A percentile compares a stretch with the other conserved stretches of the same genome.
Evolutionary conservation across 2,113 vertebrate species (phyloP).

Genomic region (Zonotrichia leucophrys): DNA sequence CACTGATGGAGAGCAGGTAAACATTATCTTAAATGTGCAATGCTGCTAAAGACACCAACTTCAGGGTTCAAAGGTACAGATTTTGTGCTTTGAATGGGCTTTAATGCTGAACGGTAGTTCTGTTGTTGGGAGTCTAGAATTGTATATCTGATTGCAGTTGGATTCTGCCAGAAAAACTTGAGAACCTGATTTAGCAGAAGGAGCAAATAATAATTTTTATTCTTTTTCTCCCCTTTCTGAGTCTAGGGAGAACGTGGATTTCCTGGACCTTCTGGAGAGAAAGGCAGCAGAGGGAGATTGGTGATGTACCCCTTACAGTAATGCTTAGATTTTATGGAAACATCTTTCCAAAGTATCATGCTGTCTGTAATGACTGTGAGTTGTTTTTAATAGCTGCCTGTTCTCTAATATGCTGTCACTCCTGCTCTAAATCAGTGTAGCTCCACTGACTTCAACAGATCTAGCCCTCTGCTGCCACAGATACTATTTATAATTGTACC

Average conservation of each 20-base stretch:
- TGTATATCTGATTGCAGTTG: background rate
- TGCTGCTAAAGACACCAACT: background rate
- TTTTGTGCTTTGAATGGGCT: background rate
- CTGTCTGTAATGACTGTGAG: background rate
- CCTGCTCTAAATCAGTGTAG: background rate
- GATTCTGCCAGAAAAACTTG: background rate
- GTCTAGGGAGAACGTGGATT: slow-evolving; percentile 76
- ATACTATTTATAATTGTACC: background rate
- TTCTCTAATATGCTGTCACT: background rate
- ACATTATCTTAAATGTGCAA: background rate
- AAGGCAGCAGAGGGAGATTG: slow-evolving; percentile 73
- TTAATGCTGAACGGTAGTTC: background rate
- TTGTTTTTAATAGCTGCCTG: background rate
- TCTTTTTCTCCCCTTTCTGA: background rate
- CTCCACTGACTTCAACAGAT: background rate
- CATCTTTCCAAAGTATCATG: background rate
- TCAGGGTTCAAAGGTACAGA: background rate
- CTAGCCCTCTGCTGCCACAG: background rate
- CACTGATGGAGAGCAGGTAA: slow-evolving; percentile 82
- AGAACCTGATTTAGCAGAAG: background rate
- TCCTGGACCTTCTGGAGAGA: slow-evolving; percentile 72
- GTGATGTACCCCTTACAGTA: slow-evolving; percentile 57
- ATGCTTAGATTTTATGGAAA: background rate
- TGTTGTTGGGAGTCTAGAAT: background rate
- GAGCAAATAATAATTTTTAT: background rate